phyloP scores from a whole-genome alignment of 1,140 invertebrate species.

The Zaprionus ghesquierei region DNA sequence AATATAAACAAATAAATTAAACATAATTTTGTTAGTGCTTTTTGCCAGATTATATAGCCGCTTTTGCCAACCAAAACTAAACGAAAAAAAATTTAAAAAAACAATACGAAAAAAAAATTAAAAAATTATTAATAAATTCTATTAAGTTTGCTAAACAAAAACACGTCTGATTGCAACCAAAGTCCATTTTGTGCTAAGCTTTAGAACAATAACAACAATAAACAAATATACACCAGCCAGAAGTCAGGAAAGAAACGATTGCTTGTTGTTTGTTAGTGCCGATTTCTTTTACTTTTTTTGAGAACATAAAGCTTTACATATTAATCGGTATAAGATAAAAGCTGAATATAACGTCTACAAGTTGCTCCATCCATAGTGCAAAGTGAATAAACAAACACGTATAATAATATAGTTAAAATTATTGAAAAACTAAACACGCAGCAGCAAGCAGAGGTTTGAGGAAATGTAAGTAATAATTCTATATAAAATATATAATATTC shows the following conservation, averaged over 20 bases:
- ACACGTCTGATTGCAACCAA: conserved; percentile 25
- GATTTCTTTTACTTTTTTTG: not conserved
- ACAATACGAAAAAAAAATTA: conserved; percentile 4
- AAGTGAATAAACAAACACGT: conserved; percentile 39
- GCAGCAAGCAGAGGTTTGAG: too few species aligned
- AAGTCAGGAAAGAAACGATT: conserved; percentile 8
- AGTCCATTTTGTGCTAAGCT: conserved; percentile 70
- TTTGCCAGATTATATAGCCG: conserved; percentile 45
- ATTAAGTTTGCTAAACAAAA: conserved; percentile 22
- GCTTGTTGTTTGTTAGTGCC: conserved; percentile 7
- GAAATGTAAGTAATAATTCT: not conserved
- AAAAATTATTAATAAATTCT: too few species aligned
- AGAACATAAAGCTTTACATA: conserved; percentile 27
- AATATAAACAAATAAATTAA: conserved; percentile 20
- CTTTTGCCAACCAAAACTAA: conserved; percentile 49
- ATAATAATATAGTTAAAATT: conserved; percentile 4
- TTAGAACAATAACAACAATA: conserved; percentile 13
- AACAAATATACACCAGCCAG: not conserved
- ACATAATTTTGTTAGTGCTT: conserved; percentile 36
- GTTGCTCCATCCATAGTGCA: conserved; percentile 63
- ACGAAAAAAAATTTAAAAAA: not conserved
- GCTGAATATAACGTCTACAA: conserved; percentile 34
- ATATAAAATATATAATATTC: conserved; percentile 1
- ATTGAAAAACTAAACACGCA: conserved; percentile 3
- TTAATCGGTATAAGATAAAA: conserved; percentile 7